phyloP scores from a whole-genome alignment of 2,797 vertebrate genomes.

The Diplodus puntazzo region DNA sequence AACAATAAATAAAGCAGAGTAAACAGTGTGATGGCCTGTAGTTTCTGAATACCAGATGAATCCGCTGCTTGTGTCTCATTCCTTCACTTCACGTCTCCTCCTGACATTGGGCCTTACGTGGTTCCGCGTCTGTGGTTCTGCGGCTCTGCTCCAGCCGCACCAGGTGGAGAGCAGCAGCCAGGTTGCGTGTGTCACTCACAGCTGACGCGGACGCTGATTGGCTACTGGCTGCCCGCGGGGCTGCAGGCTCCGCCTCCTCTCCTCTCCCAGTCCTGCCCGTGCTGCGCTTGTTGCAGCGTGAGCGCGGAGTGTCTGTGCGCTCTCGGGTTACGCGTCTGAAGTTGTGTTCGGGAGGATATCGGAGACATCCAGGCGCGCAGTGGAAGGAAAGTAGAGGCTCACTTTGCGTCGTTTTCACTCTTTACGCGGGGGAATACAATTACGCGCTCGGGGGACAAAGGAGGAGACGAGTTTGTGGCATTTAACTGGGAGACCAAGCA shows the following conservation, averaged over 20 bases:
- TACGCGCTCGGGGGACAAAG: slow-evolving; percentile 13
- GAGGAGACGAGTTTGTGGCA: slow-evolving; percentile 68
- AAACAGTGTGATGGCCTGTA: too few relatives aligned
- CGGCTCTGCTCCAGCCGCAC: slow-evolving; percentile 20
- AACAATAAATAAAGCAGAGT: too few relatives aligned
- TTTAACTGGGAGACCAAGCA: slow-evolving; percentile 75
- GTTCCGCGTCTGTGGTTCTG: not conserved
- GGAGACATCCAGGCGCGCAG: slow-evolving; percentile 41
- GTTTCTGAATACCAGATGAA: too few relatives aligned
- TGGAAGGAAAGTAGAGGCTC: slow-evolving; percentile 38
- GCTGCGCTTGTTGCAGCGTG: slow-evolving; percentile 77
- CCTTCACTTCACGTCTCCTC: too few relatives aligned
- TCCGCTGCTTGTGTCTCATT: too few relatives aligned
- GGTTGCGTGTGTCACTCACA: slow-evolving; percentile 61
- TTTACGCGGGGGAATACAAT: slow-evolving; percentile 25
- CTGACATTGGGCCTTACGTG: not conserved
- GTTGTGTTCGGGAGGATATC: slow-evolving; percentile 67
- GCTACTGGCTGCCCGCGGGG: slow-evolving; percentile 50
- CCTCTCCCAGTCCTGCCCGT: slow-evolving; percentile 59
- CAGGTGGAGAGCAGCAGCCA: slow-evolving; percentile 58
- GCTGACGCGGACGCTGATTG: slow-evolving; percentile 67
- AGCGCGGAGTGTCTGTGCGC: slow-evolving; percentile 68
- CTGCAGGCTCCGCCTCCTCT: slow-evolving; percentile 72
- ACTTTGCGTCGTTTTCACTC: slow-evolving; percentile 11
- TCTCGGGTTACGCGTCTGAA: slow-evolving; percentile 75